Evolutionary conservation across 2,888 invertebrate species (phyloP).

Genomic region (Agonum fuliginosum): DNA sequence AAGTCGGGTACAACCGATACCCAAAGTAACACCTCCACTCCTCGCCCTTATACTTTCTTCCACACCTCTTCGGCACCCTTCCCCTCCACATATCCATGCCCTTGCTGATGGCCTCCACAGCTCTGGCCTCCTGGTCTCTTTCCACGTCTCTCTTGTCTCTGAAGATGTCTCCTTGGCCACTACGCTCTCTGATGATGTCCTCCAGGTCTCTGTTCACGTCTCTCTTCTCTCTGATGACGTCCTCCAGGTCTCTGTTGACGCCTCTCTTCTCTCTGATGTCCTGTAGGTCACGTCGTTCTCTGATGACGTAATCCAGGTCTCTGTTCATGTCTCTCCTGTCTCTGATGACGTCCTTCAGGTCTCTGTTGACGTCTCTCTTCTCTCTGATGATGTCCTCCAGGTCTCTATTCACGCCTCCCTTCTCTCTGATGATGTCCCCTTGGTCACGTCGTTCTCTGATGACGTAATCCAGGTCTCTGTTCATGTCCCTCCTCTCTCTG

Average conservation of each 20-base stretch:
- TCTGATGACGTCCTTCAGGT: constrained; percentile 80
- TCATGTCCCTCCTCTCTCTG: constrained; percentile 79
- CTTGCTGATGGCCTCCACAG: constrained; percentile 80
- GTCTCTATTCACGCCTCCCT: background rate
- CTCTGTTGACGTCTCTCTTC: constrained; percentile 81
- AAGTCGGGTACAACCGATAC: constrained; percentile 88
- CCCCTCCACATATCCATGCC: constrained; percentile 89
- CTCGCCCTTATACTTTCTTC: constrained; percentile 80
- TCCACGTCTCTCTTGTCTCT: background rate
- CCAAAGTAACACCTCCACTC: constrained; percentile 96
- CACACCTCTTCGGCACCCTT: constrained; percentile 86
- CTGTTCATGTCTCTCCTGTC: background rate
- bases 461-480: constrained; percentile 85
- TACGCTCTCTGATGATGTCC: too few relatives aligned
- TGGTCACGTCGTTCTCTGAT: too few relatives aligned
- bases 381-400: too few relatives aligned
- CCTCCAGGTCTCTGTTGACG: background rate
- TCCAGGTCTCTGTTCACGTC: constrained; percentile 85
- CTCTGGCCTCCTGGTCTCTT: constrained; percentile 68
- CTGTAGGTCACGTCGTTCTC: constrained; percentile 72
- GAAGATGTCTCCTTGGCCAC: constrained; percentile 74
- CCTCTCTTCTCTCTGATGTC: too few relatives aligned
- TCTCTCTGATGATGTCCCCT: constrained; percentile 69
- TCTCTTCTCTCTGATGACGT: constrained; percentile 77
- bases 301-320: too few relatives aligned